Evolutionary conservation across 2,797 vertebrate genomes (phyloP).

Genomic region (Clarias pachynema): DNA sequence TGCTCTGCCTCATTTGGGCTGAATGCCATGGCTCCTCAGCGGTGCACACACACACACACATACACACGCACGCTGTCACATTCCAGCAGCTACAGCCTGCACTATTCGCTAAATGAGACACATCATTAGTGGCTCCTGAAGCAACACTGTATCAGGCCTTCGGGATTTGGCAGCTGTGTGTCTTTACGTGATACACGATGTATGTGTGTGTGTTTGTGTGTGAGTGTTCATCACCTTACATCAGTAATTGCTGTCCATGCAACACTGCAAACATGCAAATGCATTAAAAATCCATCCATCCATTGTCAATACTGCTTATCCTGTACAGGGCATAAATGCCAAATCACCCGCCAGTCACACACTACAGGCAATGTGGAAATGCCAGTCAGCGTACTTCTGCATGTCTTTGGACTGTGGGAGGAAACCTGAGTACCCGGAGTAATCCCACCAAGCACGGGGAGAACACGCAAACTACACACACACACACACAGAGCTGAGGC

Average conservation of each 20-base stretch:
- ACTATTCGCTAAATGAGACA: conserved; percentile 58
- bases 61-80: conserved; percentile 44
- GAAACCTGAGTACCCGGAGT: too few relatives aligned
- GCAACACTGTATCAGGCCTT: conserved; percentile 32
- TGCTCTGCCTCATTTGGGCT: conserved; percentile 55
- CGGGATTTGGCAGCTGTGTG: conserved; percentile 26
- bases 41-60: conserved; percentile 27
- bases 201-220: conserved; percentile 5
- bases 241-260: background rate
- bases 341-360: too few relatives aligned
- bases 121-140: conserved; percentile 57
- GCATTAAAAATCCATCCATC: too few relatives aligned
- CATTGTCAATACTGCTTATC: too few relatives aligned
- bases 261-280: too few relatives aligned
- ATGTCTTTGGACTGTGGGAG: too few relatives aligned
- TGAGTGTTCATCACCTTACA: background rate
- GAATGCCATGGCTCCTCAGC: conserved; percentile 55
- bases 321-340: too few relatives aligned
- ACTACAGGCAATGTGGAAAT: too few relatives aligned
- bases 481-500: too few relatives aligned
- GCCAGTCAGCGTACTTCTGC: too few relatives aligned
- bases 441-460: too few relatives aligned
- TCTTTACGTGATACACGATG: background rate
- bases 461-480: too few relatives aligned
- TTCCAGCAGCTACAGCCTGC: conserved; percentile 50